phyloP scores from a whole-genome alignment of 2,113 vertebrate species.

The Osmerus mordax region DNA sequence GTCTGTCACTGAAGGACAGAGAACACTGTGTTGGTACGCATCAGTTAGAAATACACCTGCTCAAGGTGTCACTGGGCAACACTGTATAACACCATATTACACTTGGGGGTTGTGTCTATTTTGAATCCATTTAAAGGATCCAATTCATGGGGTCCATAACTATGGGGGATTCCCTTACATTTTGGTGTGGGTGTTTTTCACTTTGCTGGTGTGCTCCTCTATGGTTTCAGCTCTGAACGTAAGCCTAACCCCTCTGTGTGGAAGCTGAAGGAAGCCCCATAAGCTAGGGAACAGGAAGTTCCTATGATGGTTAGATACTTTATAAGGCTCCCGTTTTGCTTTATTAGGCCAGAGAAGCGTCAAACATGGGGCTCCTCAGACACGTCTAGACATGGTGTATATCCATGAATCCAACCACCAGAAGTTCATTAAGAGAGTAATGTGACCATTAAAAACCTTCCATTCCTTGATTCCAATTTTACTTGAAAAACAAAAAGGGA shows the following conservation, averaged over 20 bases:
- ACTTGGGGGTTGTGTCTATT: background rate
- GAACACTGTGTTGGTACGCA: background rate
- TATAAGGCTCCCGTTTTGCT: conserved; percentile 34
- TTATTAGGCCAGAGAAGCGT: conserved; percentile 19
- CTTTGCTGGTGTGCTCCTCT: too few relatives aligned
- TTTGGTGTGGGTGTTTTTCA: too few relatives aligned
- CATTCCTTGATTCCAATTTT: conserved; percentile 49
- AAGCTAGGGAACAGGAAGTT: too few relatives aligned
- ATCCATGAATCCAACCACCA: conserved; percentile 47
- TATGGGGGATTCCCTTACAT: too few relatives aligned
- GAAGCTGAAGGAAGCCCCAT: too few relatives aligned
- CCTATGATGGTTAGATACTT: too few relatives aligned
- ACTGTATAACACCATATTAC: background rate
- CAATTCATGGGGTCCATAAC: background rate
- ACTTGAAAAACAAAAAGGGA: conserved; percentile 6
- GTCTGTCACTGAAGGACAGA: conserved; percentile 11
- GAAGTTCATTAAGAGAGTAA: conserved; percentile 53
- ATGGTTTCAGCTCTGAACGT: too few relatives aligned
- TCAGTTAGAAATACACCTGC: too few relatives aligned
- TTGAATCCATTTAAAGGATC: background rate
- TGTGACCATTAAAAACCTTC: conserved; percentile 52
- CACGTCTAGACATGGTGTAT: conserved; percentile 58
- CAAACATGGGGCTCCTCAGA: conserved; percentile 12
- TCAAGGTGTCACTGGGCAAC: background rate
- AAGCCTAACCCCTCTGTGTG: too few relatives aligned